Conservation (phyloP, 2,113 vertebrate species). For the Hepsetus odoe region DNA sequence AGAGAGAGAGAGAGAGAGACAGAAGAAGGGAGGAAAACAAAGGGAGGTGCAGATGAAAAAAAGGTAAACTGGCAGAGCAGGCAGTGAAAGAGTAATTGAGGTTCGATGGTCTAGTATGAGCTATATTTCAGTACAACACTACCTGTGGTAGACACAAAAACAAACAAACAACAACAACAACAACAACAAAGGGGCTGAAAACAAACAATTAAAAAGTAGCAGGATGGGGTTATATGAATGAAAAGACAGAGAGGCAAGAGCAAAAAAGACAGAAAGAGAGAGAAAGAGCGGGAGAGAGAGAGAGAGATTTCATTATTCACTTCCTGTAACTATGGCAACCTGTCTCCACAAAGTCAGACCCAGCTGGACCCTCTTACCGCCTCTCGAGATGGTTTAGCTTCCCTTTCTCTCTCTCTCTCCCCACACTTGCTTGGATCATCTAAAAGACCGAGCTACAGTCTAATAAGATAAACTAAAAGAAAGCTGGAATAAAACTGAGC, state of each 20-base stretch:
- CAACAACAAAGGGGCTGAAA: no score
- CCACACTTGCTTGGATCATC: neutral
- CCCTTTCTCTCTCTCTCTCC: slow-evolving; percentile 17
- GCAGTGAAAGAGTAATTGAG: neutral
- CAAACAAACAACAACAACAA: no score
- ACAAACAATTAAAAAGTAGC: no score
- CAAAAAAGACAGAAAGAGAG: slow-evolving; percentile 63
- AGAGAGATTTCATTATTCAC: slow-evolving; percentile 77
- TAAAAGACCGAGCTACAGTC: neutral
- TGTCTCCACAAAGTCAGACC: slow-evolving; percentile 77
- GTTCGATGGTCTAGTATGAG: no score
- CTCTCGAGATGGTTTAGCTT: slow-evolving; percentile 72
- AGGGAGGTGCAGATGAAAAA: neutral
- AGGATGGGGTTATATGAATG: no score
- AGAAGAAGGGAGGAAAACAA: neutral
- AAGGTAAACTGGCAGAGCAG: neutral
- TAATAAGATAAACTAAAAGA: neutral
- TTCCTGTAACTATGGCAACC: slow-evolving; percentile 83
- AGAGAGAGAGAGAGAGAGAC: slow-evolving; percentile 18
- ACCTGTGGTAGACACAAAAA: no score
- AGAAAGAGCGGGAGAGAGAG: slow-evolving; percentile 57
- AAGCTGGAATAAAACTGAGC: neutral
- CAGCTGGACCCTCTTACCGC: slow-evolving; percentile 76
- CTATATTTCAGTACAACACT: no score
- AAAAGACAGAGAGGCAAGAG: slow-evolving; percentile 16